Evolutionary conservation across 35 echinoderm and acorn worm genomes (phyloP), one percentile per base, ranked within the genome.

Genomic region (Strongylocentrotus purpuratus): DNA sequence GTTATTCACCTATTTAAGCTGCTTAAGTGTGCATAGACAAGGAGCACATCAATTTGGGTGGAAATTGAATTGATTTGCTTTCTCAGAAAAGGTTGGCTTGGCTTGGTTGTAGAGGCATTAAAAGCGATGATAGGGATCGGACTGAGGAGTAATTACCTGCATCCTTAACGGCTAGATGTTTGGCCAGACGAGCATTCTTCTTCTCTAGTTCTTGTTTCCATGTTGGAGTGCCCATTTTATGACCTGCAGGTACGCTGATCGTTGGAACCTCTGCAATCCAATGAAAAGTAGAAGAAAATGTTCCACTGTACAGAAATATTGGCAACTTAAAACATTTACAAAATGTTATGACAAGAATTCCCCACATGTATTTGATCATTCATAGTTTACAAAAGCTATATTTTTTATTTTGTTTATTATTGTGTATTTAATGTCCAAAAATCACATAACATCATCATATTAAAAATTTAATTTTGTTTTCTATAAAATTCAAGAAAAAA

Each of bases 141-240:
- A 35, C 32, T 89, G 32, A 48, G 91, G 12, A 46, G 20, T 46
- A 93, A 58, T 50, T 93, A 93, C 91, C 91, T 93, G 91, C 91
- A 93, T 93, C 91, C 46, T 93, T 93, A 4, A 9, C 15, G 18
- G 91, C 91, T 20, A 93, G 48, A 58, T 93, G 91, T 93, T 93
- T 47, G 10, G 91, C 91, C 46, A 93, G 48, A 31, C 48, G 45
- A 46, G 91, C 91, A 17, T 93, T 93, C 91, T 32, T 47, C 91
- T 58, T 93, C 20, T 93, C 91, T 1, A 93, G 91, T 58, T 93
- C 91, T 58, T 93, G 91, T 58, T 93, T 93, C 91, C 91, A 93
- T 46, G 91, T 48, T 47, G 91, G 91, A 18, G 31, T 58, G 45
- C 91, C 91, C 12, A 45, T 50, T 46, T 50, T 93, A 33, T 93